Percentiles rank a stretch among this genome's conserved stretches.
These are phyloP conservation scores for Oreonectes daqikongensis DNA, from an alignment of 2,797 vertebrate genomes.

Conservation along the genomic window DNA sequence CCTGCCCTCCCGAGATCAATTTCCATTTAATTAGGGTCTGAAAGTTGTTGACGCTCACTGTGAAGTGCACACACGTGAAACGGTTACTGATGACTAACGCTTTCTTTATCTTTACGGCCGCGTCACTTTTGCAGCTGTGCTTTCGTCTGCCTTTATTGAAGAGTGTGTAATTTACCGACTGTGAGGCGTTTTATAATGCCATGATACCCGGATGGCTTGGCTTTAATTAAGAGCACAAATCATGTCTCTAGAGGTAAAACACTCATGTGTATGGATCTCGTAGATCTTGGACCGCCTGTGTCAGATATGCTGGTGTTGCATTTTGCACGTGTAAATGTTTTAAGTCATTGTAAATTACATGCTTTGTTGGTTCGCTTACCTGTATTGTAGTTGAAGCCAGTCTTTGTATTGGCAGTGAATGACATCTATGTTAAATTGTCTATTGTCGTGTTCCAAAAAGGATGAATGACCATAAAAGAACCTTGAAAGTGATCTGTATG, in stretches of 20 bases:
- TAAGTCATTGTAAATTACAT: not conserved
- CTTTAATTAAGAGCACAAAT: slow-evolving; percentile 43
- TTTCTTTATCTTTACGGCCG: slow-evolving; percentile 15
- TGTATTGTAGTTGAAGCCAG: not conserved
- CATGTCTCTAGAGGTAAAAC: slow-evolving; percentile 27
- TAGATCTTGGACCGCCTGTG: slow-evolving; percentile 2
- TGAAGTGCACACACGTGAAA: slow-evolving; percentile 45
- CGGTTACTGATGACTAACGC: slow-evolving; percentile 36
- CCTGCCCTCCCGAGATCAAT: slow-evolving; percentile 26
- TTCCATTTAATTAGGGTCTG: slow-evolving; percentile 49
- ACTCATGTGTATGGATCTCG: not conserved
- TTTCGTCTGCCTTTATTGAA: slow-evolving; percentile 19
- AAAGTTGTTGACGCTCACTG: slow-evolving; percentile 36
- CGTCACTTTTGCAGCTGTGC: slow-evolving; percentile 32
- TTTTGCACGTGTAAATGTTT: slow-evolving; percentile 1
- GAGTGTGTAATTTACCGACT: not conserved
- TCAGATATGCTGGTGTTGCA: slow-evolving; percentile 15
- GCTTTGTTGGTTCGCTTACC: not conserved
- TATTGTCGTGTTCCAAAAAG: not conserved
- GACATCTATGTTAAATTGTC: not conserved
- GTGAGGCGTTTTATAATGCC: slow-evolving; percentile 32
- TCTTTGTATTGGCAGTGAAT: not conserved
- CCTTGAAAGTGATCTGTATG: not conserved
- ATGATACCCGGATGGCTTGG: slow-evolving; percentile 19
- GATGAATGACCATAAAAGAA: not conserved